A percentile compares a stretch with the other conserved stretches of the same genome.
phyloP scores from a whole-genome alignment of 2,113 vertebrate species.

The Cryptomyrus ogoouensis region DNA sequence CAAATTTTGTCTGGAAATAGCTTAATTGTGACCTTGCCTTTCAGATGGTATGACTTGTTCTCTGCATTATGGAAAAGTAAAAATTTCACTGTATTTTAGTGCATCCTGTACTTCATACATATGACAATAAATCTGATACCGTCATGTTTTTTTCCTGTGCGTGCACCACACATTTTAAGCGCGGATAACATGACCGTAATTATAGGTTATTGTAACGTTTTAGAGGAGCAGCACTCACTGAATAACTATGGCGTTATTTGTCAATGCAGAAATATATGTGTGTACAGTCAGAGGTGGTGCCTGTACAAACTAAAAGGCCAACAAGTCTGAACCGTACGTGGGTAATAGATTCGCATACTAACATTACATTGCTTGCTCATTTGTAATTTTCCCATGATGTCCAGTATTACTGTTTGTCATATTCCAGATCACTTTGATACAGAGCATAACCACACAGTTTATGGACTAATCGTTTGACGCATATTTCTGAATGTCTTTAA shows the following conservation, averaged over 20 bases:
- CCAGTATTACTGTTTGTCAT: neutral
- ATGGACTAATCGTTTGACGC: neutral
- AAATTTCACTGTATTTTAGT: neutral
- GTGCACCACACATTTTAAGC: neutral
- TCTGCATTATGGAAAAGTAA: neutral
- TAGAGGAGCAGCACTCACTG: neutral
- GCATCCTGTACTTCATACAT: no score
- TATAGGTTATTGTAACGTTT: neutral
- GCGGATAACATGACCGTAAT: neutral
- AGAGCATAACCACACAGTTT: neutral
- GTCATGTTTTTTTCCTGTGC: neutral
- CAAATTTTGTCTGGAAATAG: no score
- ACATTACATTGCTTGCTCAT: neutral
- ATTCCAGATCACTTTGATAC: neutral
- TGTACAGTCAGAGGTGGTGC: neutral
- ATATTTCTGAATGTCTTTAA: neutral
- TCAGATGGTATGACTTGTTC: neutral
- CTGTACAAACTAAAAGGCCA: neutral
- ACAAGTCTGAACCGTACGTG: neutral
- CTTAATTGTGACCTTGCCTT: neutral
- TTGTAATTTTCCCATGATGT: neutral
- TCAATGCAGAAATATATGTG: neutral
- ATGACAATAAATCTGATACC: neutral
- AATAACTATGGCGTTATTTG: neutral
- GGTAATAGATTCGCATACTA: neutral